A percentile compares a stretch with the other conserved stretches of the same genome.
Conservation (phyloP, 2,797 vertebrate species). For the Pachyuromys duprasi region DNA sequence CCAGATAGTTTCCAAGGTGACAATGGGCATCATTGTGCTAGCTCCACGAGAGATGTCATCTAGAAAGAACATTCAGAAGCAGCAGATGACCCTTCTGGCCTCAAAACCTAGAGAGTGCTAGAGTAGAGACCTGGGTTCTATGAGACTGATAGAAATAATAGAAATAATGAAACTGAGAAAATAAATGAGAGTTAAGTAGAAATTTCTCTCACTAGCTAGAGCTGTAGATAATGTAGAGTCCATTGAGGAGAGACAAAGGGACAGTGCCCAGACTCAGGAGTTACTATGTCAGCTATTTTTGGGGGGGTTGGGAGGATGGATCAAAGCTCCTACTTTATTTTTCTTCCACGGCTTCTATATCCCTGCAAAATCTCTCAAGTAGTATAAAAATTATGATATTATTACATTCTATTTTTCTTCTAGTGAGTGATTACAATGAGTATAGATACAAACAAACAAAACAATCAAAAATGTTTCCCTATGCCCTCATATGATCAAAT, state of each 20-base stretch:
- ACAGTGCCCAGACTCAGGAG: not conserved
- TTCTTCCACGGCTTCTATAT: too few species aligned
- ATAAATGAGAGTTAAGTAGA: not conserved
- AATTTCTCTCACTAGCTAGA: not conserved
- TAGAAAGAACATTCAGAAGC: not conserved
- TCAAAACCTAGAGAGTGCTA: not conserved
- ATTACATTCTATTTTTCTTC: too few species aligned
- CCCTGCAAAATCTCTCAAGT: too few species aligned
- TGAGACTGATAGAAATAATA: not conserved
- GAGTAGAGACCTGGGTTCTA: not conserved
- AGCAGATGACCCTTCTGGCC: accelerated
- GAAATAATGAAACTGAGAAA: slow-evolving; percentile 1
- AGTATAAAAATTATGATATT: too few species aligned
- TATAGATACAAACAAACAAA: too few species aligned
- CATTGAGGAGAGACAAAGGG: not conserved
- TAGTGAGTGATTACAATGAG: too few species aligned
- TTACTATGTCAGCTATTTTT: not conserved
- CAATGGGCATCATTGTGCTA: accelerated
- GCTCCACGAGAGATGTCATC: accelerated
- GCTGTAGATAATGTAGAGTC: not conserved
- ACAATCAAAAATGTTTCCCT: too few species aligned
- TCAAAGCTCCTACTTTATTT: too few species aligned
- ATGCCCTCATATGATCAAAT: too few species aligned
- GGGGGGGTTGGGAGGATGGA: too few species aligned
- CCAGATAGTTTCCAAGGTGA: not conserved